Conservation (phyloP, 2,113 vertebrate genomes). For the Eolophus roseicapilla region DNA sequence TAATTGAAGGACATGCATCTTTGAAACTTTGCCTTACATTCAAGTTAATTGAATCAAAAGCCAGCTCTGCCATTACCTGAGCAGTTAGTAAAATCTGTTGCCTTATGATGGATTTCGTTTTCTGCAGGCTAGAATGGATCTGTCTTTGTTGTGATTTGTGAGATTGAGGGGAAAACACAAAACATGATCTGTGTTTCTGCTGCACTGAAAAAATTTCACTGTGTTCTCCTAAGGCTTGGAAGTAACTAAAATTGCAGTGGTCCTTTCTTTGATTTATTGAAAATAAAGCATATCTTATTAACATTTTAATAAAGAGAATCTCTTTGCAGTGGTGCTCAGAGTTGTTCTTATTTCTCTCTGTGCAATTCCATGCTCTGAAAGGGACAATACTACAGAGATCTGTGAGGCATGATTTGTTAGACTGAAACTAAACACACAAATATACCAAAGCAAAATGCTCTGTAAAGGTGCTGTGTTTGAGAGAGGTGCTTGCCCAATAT, state of each 20-base stretch:
- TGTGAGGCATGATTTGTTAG: slow-evolving; percentile 65
- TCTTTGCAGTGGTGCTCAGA: slow-evolving; percentile 41
- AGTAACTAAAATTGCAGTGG: slow-evolving; percentile 28
- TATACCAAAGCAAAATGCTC: slow-evolving; percentile 51
- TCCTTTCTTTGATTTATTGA: slow-evolving; percentile 68
- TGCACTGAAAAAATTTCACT: not conserved
- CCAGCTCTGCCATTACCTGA: slow-evolving; percentile 45
- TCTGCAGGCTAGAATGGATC: slow-evolving; percentile 69
- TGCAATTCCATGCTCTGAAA: slow-evolving; percentile 51
- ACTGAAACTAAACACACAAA: slow-evolving; percentile 61
- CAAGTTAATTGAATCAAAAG: not conserved
- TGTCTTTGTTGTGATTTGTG: slow-evolving; percentile 72
- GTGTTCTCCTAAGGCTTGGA: not conserved
- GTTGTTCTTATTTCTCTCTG: slow-evolving; percentile 13
- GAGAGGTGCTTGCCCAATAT: slow-evolving; percentile 66
- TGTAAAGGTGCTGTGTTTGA: slow-evolving; percentile 62
- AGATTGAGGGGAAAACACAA: slow-evolving; percentile 58
- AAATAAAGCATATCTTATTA: slow-evolving; percentile 75
- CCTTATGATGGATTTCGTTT: slow-evolving; percentile 66
- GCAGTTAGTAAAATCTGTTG: slow-evolving; percentile 77
- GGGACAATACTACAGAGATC: slow-evolving; percentile 20
- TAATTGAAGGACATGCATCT: not conserved
- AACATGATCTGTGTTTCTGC: slow-evolving; percentile 53
- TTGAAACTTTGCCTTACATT: not conserved
- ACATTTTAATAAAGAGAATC: slow-evolving; percentile 74